Evolutionary conservation across 2,888 invertebrate species (phyloP), one percentile per base, ranked within the genome.

Genomic region (Lamellibrachia satsuma): DNA sequence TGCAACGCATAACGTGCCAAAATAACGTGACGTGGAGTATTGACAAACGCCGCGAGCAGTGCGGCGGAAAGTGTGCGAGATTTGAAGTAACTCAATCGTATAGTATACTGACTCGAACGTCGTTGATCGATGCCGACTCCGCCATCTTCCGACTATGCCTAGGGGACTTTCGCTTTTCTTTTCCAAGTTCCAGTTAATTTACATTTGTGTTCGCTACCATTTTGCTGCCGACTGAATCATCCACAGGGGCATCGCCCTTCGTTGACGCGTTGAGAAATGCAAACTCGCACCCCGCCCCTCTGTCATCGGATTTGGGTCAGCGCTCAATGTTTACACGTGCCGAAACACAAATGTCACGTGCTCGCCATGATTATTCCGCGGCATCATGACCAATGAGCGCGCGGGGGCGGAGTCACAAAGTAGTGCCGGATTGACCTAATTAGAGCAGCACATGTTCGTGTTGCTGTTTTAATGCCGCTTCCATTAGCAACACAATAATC

Each of bases 401-500:
- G 6, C 75, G 75, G 75, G 75, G 75, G 75, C 75, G 75, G 75
- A 75, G 75, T 75, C 75, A 75, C 75, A 75, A 75, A 75, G 75
- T 75, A 75, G 75, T 6, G 22, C 75, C 75, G 75, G 75, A 4
- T 75, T 75, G 75, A 75, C 75, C 75, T 75, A 75, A 75, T 75
- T 75, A 75, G 75, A 75, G 75, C 6, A 75, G 75, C 75, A 75
- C 75, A 75, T 75, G 75, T 75, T 75, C 22, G 15, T 75, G 75
- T 75, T 75, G 75, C n/a, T 75, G 75, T 22, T 11, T 75, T 75
- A n/a, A 75, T 22, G 75, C 22, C 75, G 75, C 75, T n/a, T 75
- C 3, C 75, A 39, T 39, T 39, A 39, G 39, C 39, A 39, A 39
- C 39, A 39, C 39, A 39, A 39, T 39, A 39, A 39, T 39, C 39